Conservation (phyloP, 2,797 vertebrate species). For the Neoniphon sammara region DNA sequence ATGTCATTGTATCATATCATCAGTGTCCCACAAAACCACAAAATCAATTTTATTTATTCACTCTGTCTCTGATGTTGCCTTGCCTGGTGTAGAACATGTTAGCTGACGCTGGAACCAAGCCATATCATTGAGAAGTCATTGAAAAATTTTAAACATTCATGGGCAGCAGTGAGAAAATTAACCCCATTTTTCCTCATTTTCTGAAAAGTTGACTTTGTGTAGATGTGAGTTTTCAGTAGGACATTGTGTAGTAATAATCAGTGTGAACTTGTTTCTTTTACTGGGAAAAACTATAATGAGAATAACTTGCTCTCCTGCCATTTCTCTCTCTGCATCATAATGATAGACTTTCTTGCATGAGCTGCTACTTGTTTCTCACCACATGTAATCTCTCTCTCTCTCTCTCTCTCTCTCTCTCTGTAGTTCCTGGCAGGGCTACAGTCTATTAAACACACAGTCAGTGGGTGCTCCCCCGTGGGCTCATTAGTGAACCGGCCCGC, state of each 20-base stretch:
- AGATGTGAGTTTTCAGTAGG: conserved; percentile 54
- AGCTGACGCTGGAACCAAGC: conserved; percentile 23
- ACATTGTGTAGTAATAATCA: conserved; percentile 50
- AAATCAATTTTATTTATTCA: not conserved
- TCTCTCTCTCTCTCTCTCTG: conserved; percentile 51
- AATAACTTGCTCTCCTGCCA: conserved; percentile 47
- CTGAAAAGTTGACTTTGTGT: conserved; percentile 38
- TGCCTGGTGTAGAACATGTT: not conserved
- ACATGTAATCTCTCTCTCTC: conserved; percentile 54
- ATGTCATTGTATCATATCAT: not conserved
- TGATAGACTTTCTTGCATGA: conserved; percentile 69
- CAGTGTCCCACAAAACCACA: not conserved
- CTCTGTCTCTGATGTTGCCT: not conserved
- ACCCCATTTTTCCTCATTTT: not conserved
- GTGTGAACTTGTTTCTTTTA: conserved; percentile 59
- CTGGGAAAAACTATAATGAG: conserved; percentile 61
- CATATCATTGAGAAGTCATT: conserved; percentile 1
- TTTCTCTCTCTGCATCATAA: conserved; percentile 69
- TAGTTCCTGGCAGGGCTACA: conserved; percentile 76
- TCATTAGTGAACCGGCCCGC: conserved; percentile 80
- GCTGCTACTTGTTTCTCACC: conserved; percentile 66
- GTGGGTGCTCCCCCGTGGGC: conserved; percentile 80
- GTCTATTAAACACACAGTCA: conserved; percentile 79
- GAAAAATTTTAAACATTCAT: not conserved
- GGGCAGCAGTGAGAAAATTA: not conserved